Conservation (phyloP, 1,140 invertebrate genomes). For the Drosophila erecta region DNA sequence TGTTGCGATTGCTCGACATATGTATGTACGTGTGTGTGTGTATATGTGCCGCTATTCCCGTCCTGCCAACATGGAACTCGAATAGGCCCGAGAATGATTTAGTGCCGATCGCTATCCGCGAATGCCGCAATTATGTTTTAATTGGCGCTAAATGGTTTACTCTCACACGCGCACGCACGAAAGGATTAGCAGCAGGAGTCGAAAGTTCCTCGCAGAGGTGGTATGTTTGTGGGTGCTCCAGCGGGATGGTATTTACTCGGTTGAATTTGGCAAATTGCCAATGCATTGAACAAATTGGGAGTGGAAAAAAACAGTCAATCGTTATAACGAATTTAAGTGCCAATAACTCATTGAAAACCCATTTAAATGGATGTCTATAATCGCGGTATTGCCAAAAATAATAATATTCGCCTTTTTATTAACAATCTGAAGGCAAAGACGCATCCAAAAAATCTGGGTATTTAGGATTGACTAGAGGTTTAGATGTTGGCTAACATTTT, state of each 20-base stretch:
- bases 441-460: no score
- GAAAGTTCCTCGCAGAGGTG: constrained; percentile 19
- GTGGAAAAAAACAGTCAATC: not conserved
- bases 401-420: no score
- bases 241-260: constrained; percentile 1
- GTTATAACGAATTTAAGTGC: not conserved
- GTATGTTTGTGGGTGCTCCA: not conserved
- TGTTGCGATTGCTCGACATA: constrained; percentile 9
- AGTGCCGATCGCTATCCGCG: constrained; percentile 69
- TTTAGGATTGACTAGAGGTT: no score
- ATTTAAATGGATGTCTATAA: no score
- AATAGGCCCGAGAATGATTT: constrained; percentile 61
- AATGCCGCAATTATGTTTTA: constrained; percentile 79
- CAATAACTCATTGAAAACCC: no score
- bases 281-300: constrained; percentile 1
- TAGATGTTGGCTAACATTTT: no score
- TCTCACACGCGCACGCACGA: constrained; percentile 41
- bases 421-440: no score
- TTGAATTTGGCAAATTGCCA: constrained; percentile 2
- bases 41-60: constrained; percentile 51
- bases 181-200: constrained; percentile 30
- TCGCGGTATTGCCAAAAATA: no score
- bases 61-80: constrained; percentile 12
- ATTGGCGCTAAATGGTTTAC: constrained; percentile 76
- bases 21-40: no score